These are phyloP conservation scores for Nesidiocoris tenuis DNA, from an alignment of 2,888 invertebrate species.

Conservation along the genomic window DNA sequence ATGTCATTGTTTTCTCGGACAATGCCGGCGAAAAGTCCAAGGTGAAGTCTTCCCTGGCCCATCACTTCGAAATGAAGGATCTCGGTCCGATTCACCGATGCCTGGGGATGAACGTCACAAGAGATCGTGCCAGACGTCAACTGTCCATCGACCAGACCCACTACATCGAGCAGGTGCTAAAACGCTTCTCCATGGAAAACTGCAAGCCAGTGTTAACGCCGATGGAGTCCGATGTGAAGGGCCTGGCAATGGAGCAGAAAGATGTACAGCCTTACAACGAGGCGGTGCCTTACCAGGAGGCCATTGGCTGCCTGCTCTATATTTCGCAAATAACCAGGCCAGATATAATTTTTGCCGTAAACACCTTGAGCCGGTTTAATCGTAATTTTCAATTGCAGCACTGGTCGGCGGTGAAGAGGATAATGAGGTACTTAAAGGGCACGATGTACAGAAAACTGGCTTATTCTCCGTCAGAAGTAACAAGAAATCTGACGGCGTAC, in stretches of 20 bases:
- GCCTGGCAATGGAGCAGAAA: neutral
- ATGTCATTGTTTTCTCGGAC: neutral
- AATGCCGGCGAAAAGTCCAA: neutral
- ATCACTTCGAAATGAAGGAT: slow-evolving; percentile 24
- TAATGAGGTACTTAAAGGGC: neutral
- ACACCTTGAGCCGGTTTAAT: neutral
- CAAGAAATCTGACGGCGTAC: no score
- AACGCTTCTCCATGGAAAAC: neutral
- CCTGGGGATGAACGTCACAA: slow-evolving; percentile 15
- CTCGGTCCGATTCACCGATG: neutral
- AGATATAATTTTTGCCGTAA: neutral
- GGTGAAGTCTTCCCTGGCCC: neutral
- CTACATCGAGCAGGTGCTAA: neutral
- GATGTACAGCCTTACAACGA: neutral
- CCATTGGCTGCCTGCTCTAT: slow-evolving; percentile 2
- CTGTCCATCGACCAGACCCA: neutral
- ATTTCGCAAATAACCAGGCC: slow-evolving; percentile 2
- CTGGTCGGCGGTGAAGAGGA: neutral
- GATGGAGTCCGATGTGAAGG: neutral
- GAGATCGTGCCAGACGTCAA: neutral
- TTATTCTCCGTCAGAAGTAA: neutral
- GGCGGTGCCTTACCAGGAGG: neutral
- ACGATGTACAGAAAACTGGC: neutral
- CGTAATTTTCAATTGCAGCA: neutral
- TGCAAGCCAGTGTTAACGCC: slow-evolving; percentile 3